These are phyloP conservation scores for Anoplopoma fimbria DNA, from an alignment of 2,113 vertebrate species.

Conservation along the genomic window DNA sequence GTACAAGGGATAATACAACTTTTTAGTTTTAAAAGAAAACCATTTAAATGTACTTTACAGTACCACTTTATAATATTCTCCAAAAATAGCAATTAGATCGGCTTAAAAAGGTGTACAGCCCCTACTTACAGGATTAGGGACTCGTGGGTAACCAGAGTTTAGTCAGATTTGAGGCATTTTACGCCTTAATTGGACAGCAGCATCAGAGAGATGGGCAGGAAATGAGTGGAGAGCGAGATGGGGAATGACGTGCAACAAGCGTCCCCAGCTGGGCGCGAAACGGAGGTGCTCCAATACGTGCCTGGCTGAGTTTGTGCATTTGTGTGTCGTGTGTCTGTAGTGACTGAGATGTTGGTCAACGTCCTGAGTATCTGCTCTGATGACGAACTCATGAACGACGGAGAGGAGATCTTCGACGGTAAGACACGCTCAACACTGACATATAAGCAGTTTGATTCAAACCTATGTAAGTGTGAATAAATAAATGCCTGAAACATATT, in stretches of 20 bases:
- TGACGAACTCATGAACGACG: constrained; percentile 87
- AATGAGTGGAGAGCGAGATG: background rate
- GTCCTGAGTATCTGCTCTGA: constrained; percentile 89
- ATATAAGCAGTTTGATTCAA: background rate
- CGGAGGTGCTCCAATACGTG: background rate
- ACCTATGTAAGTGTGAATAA: background rate
- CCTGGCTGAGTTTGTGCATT: background rate
- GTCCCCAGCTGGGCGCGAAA: background rate
- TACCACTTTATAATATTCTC: constrained; percentile 17
- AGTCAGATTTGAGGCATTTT: constrained; percentile 28
- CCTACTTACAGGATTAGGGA: constrained; percentile 40
- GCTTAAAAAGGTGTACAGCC: constrained; percentile 41
- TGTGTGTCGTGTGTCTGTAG: constrained; percentile 65
- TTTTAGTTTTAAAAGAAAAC: background rate
- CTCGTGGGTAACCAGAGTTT: constrained; percentile 13
- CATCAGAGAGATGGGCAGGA: constrained; percentile 10
- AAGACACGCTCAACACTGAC: constrained; percentile 18
- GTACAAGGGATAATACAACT: background rate
- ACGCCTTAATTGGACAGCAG: constrained; percentile 4
- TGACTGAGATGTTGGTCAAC: constrained; percentile 89
- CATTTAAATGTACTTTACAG: background rate
- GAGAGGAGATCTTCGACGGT: constrained; percentile 87
- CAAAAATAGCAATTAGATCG: constrained; percentile 40
- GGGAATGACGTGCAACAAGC: background rate
- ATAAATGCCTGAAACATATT: background rate